phyloP scores from a whole-genome alignment of 1,140 invertebrate genomes.

The Diorhabda sublineata region DNA sequence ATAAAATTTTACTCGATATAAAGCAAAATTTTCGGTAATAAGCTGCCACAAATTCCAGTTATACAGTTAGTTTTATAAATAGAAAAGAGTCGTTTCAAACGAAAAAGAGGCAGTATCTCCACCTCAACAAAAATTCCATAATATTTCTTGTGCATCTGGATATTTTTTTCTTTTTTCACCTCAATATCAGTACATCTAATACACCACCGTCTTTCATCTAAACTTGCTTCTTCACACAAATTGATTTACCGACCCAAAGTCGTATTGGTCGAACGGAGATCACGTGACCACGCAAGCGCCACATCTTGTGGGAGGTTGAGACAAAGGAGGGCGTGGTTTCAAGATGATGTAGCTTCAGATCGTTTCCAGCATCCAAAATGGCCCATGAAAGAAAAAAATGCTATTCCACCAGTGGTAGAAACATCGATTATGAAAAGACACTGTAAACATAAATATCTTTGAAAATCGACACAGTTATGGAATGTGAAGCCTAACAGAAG shows the following conservation, averaged over 20 bases:
- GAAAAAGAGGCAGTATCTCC: background rate
- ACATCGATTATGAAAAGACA: too few species aligned
- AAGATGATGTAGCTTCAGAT: constrained; percentile 20
- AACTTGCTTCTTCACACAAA: constrained; percentile 27
- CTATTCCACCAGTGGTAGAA: background rate
- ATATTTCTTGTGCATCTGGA: background rate
- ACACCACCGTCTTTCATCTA: constrained; percentile 20
- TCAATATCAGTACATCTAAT: constrained; percentile 17
- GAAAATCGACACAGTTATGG: too few species aligned
- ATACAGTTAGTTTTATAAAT: too few species aligned
- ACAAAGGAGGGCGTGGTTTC: constrained; percentile 33
- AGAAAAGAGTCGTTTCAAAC: background rate
- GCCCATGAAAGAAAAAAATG: background rate
- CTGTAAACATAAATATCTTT: too few species aligned
- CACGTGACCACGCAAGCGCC: constrained; percentile 34
- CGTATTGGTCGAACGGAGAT: constrained; percentile 29
- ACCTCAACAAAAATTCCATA: background rate
- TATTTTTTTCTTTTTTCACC: constrained; percentile 6
- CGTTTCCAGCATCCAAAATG: constrained; percentile 26
- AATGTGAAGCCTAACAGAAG: too few species aligned
- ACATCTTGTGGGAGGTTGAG: constrained; percentile 31
- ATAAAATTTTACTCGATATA: too few species aligned
- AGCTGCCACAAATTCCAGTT: too few species aligned
- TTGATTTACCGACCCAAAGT: constrained; percentile 34
- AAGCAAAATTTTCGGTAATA: too few species aligned